Conservation (phyloP, 2,113 vertebrate genomes). For the Egretta garzetta region DNA sequence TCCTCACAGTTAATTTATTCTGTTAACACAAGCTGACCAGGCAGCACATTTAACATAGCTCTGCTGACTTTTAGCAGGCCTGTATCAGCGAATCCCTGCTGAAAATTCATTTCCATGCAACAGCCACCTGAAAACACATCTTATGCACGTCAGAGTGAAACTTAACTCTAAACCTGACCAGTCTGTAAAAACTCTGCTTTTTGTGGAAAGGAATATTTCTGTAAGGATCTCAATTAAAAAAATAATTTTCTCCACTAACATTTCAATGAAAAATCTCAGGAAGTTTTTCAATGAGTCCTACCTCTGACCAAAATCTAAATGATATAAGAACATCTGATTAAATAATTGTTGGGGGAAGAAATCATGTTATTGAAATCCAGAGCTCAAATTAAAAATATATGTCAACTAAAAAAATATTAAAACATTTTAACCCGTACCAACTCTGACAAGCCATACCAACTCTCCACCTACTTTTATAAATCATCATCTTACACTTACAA, state of each 20-base stretch:
- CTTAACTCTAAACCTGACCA: neutral
- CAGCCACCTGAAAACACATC: neutral
- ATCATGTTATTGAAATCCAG: neutral
- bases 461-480: neutral
- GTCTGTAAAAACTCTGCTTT: neutral
- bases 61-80: neutral
- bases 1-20: neutral
- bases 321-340: neutral
- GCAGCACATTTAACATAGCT: neutral
- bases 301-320: neutral
- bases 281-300: neutral
- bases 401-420: neutral
- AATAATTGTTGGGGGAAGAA: neutral
- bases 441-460: neutral
- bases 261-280: neutral
- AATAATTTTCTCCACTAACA: neutral
- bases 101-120: neutral
- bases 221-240: neutral
- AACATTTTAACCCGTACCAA: neutral
- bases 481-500: neutral
- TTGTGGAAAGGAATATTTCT: neutral
- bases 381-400: neutral
- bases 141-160: neutral
- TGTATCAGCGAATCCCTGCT: neutral
- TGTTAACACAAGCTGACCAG: neutral